These are phyloP conservation scores for Sphaerophoria rueppellii DNA, from an alignment of 2,888 invertebrate genomes.

Conservation along the genomic window DNA sequence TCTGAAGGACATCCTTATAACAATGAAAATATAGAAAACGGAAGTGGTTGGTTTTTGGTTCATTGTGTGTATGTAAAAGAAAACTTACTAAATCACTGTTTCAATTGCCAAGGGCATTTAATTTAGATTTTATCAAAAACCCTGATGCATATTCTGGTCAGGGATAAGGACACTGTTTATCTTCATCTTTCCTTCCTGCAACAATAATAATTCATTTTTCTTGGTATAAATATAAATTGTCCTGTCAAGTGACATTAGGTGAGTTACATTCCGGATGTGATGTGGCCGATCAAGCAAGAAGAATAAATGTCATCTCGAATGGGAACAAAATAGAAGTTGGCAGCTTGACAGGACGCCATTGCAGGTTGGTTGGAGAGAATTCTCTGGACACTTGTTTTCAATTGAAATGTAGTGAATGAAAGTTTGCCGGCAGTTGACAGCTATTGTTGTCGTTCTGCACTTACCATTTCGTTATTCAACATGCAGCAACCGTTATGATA, in stretches of 20 bases:
- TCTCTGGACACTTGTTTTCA: conserved; percentile 53
- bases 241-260: conserved; percentile 43
- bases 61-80: neutral
- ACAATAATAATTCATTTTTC: conserved; percentile 1
- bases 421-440: conserved; percentile 61
- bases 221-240: neutral
- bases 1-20: conserved; percentile 58
- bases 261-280: conserved; percentile 21
- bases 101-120: conserved; percentile 60
- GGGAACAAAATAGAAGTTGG: neutral
- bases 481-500: conserved; percentile 37
- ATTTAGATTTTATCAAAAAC: conserved; percentile 58
- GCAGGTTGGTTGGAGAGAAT: conserved; percentile 6
- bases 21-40: conserved; percentile 19
- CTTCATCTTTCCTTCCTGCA: neutral
- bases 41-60: conserved; percentile 1
- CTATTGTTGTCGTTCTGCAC: conserved; percentile 55
- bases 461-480: conserved; percentile 41
- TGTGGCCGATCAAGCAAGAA: conserved; percentile 32
- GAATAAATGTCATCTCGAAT: conserved; percentile 7
- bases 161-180: conserved; percentile 13
- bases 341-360: neutral
- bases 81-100: conserved; percentile 56
- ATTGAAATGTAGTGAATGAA: conserved; percentile 68
- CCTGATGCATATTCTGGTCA: conserved; percentile 12